These are phyloP conservation scores for Lasioglossum figueresi DNA, from an alignment of 2,888 invertebrate species.

Conservation along the genomic window DNA sequence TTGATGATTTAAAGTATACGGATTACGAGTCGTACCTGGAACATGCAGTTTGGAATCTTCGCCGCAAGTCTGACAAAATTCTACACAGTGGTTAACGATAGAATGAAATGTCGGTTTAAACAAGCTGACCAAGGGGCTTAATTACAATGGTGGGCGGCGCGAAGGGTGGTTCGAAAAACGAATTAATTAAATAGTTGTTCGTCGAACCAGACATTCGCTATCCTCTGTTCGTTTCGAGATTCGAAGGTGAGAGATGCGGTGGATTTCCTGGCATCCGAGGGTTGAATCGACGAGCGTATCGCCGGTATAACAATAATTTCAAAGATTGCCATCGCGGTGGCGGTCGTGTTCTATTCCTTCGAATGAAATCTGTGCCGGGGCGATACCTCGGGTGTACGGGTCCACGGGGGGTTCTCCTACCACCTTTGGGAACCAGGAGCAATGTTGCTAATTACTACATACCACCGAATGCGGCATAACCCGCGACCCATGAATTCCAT, in stretches of 20 bases:
- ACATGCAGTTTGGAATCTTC: neutral
- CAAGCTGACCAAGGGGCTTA: neutral
- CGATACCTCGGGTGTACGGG: slow-evolving; percentile 42
- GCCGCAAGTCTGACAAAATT: neutral
- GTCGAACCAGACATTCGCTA: neutral
- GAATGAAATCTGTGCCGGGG: slow-evolving; percentile 68
- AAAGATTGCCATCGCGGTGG: slow-evolving; percentile 58
- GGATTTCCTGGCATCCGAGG: neutral
- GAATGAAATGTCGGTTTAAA: neutral
- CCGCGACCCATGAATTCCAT: slow-evolving; percentile 81
- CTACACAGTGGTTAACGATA: neutral
- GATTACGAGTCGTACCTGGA: neutral
- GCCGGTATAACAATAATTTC: slow-evolving; percentile 49
- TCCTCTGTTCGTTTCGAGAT: neutral
- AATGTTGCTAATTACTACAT: slow-evolving; percentile 83
- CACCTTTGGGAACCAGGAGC: slow-evolving; percentile 70
- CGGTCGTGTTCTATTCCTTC: slow-evolving; percentile 63
- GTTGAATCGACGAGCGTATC: neutral
- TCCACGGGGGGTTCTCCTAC: slow-evolving; percentile 44
- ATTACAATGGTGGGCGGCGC: neutral
- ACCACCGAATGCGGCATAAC: slow-evolving; percentile 82
- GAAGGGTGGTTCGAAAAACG: neutral
- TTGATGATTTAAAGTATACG: too few species aligned
- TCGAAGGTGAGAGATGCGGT: neutral
- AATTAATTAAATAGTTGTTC: neutral